phyloP scores from a whole-genome alignment of 92 coral and sea anemone genomes.

The Micromussa lordhowensis region DNA sequence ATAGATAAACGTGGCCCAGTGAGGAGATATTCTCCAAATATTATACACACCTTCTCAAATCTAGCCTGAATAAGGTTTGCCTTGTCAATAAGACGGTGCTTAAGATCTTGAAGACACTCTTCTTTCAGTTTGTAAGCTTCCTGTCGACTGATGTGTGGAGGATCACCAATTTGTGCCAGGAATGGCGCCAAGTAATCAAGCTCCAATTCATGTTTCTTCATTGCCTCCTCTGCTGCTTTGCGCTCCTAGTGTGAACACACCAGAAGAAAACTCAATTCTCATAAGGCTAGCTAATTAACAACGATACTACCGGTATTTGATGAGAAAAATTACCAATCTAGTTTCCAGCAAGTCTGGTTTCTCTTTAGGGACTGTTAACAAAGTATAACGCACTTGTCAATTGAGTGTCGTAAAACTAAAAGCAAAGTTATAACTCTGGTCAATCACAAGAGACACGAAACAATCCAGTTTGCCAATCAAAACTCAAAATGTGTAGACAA shows the following conservation, averaged over 20 bases:
- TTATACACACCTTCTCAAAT: conserved; percentile 89
- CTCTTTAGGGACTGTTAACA: too few relatives aligned
- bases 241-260: conserved; percentile 72
- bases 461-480: too few relatives aligned
- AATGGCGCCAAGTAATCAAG: conserved; percentile 98
- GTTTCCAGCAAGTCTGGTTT: too few relatives aligned
- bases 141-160: conserved; percentile 80
- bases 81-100: conserved; percentile 94
- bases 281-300: too few relatives aligned
- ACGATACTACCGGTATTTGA: too few relatives aligned
- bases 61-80: conserved; percentile 98
- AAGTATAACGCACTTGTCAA: too few relatives aligned
- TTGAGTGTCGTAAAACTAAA: too few relatives aligned
- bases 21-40: not conserved
- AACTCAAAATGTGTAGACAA: too few relatives aligned
- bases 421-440: too few relatives aligned
- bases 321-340: too few relatives aligned
- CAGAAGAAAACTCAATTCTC: not conserved
- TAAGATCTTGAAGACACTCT: conserved; percentile 98
- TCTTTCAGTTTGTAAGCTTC: conserved; percentile 97
- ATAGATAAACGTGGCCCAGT: too few relatives aligned
- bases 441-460: too few relatives aligned
- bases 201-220: conserved; percentile 97
- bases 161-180: conserved; percentile 99
- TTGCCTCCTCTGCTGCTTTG: conserved; percentile 93